Evolutionary conservation across 2,797 vertebrate genomes (phyloP).

Genomic region (Myripristis murdjan): DNA sequence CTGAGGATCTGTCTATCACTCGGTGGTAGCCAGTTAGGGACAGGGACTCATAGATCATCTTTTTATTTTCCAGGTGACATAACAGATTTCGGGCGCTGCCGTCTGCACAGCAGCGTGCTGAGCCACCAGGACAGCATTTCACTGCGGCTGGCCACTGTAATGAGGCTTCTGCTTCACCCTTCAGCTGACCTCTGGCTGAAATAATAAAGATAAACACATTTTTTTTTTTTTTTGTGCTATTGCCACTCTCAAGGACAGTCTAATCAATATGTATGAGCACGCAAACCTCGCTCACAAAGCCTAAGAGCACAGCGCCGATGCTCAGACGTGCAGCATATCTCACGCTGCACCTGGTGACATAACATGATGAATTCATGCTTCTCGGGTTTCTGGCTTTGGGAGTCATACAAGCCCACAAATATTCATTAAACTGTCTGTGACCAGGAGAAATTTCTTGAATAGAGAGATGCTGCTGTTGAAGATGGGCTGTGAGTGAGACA

Average conservation of each 20-base stretch:
- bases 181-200: not conserved
- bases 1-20: too few relatives aligned
- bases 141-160: not conserved
- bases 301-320: not conserved
- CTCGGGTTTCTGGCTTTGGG: not conserved
- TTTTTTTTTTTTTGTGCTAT: too few relatives aligned
- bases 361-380: not conserved
- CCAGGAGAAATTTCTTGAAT: not conserved
- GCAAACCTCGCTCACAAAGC: not conserved
- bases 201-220: too few relatives aligned
- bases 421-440: not conserved
- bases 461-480: not conserved
- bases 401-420: not conserved
- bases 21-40: too few relatives aligned
- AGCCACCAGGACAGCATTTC: not conserved
- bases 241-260: not conserved
- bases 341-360: not conserved
- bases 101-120: not conserved
- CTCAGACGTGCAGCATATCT: not conserved
- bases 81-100: too few relatives aligned
- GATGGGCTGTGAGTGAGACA: conserved; percentile 37
- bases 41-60: too few relatives aligned
- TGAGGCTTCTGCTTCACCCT: not conserved
- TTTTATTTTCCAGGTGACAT: not conserved
- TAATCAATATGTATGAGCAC: not conserved